Base-by-base conservation (phyloP, 2,888 invertebrate genomes). In the Calephelis perditalis region DNA sequence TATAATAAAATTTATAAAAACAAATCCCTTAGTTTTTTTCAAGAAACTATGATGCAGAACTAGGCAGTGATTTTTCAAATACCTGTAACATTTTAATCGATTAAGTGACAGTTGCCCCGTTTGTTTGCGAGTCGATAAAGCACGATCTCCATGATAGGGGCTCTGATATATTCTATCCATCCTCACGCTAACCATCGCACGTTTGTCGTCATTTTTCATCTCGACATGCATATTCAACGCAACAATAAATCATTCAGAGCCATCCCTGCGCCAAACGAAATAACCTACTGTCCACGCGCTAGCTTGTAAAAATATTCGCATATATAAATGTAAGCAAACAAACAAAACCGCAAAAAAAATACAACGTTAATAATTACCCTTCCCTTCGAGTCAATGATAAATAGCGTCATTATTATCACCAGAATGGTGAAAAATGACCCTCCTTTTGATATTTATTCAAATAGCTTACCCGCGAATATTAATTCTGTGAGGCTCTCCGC, bases 221-320 rank as follows among this genome's bases (percentile, higher is more conserved):
- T 76, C 80, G 84, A 85, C 87, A 87, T 88, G 88, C 87, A 89
- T 90, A 88, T 88, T 90, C 87, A 89, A 86, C 86, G 76, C 73
- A 77, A 86, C 79, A 80, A 89, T 90, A 88, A 87, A 90, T 90
- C 89, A 90, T 81, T 78, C 75, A 68, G 73, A 78, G 79, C 79
- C 75, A 82, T 82, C 79, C 78, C 75, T 76, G 75, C 77, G 76
- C 79, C 80, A 76, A 81, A 82, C 81, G 79, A 77, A 84, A 84
- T 84, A 83, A 85, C 83, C 83, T 78, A 82, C 81, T 79, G 81
- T 78, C 77, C 81, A 78, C 77, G 74, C 79, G 78, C 77, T 75
- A 78, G 77, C 80, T 73, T 77, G 73, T 71, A 79, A 82, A 84
- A 84, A 84, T 81, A 84, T 78, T 74, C 52, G 69, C 73, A 74